These are phyloP conservation scores for Nestor notabilis DNA, from an alignment of 2,113 vertebrate species.

Conservation along the genomic window DNA sequence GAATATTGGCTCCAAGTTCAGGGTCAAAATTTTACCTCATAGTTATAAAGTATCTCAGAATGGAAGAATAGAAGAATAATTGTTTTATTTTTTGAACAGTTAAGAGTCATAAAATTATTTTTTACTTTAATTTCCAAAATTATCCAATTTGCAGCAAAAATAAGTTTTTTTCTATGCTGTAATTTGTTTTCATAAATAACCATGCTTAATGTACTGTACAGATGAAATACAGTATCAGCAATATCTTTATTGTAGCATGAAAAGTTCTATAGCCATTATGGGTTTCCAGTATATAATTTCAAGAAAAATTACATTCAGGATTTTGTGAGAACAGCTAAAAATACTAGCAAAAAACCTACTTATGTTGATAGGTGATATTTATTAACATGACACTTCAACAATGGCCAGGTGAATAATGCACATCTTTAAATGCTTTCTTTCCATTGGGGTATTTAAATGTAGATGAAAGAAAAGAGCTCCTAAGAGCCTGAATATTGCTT, in stretches of 20 bases:
- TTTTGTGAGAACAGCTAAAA: conserved; percentile 12
- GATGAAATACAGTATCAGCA: not conserved
- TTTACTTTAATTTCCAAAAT: not conserved
- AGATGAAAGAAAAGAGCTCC: not conserved
- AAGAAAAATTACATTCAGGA: not conserved
- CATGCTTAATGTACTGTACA: not conserved
- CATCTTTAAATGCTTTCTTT: not conserved
- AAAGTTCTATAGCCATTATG: not conserved
- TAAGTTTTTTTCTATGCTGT: not conserved
- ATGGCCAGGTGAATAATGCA: not conserved
- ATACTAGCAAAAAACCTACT: not conserved
- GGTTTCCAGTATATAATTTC: not conserved
- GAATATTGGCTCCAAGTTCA: not conserved
- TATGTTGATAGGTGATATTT: not conserved
- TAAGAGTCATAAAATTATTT: not conserved
- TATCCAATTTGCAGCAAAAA: not conserved
- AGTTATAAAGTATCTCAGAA: not conserved
- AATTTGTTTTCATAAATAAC: not conserved
- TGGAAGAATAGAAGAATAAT: not conserved
- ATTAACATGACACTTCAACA: conserved; percentile 4
- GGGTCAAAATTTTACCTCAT: not conserved
- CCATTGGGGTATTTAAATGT: not conserved
- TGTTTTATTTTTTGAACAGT: not conserved
- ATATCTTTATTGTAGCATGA: not conserved
- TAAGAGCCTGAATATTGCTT: not conserved